Evolutionary conservation across 1,140 invertebrate genomes (phyloP).

Genomic region (Drosophila nigrodunni): DNA sequence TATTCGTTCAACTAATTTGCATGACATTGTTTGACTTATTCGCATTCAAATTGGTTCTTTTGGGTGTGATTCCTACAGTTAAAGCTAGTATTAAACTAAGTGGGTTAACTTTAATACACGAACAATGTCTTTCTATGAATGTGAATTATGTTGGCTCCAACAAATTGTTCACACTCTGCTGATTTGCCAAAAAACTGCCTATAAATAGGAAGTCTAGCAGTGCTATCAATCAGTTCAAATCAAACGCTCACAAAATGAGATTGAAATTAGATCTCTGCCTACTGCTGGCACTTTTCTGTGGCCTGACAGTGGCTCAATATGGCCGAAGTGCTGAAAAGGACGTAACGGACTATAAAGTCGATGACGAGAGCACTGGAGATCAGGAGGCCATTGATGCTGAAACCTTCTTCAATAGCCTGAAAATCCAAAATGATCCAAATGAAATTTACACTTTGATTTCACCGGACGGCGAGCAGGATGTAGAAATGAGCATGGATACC

Average conservation of each 20-base stretch:
- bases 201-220: slow-evolving; percentile 35
- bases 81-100: not conserved
- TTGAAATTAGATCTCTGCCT: slow-evolving; percentile 31
- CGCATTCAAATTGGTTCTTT: slow-evolving; percentile 11
- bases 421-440: not conserved
- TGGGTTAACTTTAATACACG: slow-evolving; percentile 15
- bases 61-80: not conserved
- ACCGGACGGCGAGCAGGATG: not conserved
- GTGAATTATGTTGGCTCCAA: not conserved
- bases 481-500: not conserved
- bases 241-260: slow-evolving; percentile 34
- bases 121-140: not conserved
- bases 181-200: not conserved
- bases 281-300: slow-evolving; percentile 23
- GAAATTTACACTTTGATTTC: not conserved
- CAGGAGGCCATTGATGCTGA: slow-evolving; percentile 9
- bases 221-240: slow-evolving; percentile 38
- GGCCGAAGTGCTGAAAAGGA: not conserved
- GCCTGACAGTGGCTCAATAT: slow-evolving; percentile 19
- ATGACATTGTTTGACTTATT: slow-evolving; percentile 15
- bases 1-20: slow-evolving; percentile 38
- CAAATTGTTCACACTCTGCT: not conserved
- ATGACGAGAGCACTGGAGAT: slow-evolving; percentile 4
- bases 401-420: not conserved
- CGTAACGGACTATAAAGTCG: not conserved